Evolutionary conservation across 2,888 invertebrate genomes (phyloP), one percentile per base, ranked within the genome.

Genomic region (Nephrotoma flavescens): DNA sequence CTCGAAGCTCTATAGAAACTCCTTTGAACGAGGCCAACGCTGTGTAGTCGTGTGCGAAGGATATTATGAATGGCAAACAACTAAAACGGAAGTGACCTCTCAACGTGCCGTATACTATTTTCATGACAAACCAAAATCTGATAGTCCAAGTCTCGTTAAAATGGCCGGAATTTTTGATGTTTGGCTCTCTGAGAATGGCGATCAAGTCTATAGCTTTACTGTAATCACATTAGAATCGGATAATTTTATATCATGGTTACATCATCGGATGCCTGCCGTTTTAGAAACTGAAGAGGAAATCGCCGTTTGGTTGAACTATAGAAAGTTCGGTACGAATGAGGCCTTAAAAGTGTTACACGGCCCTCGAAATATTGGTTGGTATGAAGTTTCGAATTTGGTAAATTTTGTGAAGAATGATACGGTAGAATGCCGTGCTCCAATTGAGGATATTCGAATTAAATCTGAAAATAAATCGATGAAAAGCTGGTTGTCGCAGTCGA

Each of bases 241-340:
- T 88, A 90, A 92, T 52, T 93, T 94, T 15, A 90, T 96, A 88
- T 92, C 93, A 45, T 95, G 95, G 95, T 91, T 97, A 86, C 97
- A 97, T 91, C 94, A 96, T 89, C 93, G 97, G 89, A 95, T 95
- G 94, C 97, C 97, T 87, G 95, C 96, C n/a, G 93, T 97, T 89
- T 92, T 97, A 84, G 94, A 94, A 87, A 94, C 93, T 45, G 94
- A 95, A 57, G 92, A 94, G 89, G 93, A 95, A 90, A 93, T 95
- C 88, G 90, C 93, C 89, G 92, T 93, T 88, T 96, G 96, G 96
- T 90, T 96, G 86, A 93, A 95, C 89, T 92, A 92, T 87, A 93
- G 93, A 87, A 90, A 92, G 87, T 92, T 95, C 0, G 90, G 92
- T 42, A 90, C 93, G 87, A 91, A 89, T 91, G 86, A 92, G 92